Conservation (phyloP, 2,113 vertebrate species). For the Poeciliopsis turrubarensis region DNA sequence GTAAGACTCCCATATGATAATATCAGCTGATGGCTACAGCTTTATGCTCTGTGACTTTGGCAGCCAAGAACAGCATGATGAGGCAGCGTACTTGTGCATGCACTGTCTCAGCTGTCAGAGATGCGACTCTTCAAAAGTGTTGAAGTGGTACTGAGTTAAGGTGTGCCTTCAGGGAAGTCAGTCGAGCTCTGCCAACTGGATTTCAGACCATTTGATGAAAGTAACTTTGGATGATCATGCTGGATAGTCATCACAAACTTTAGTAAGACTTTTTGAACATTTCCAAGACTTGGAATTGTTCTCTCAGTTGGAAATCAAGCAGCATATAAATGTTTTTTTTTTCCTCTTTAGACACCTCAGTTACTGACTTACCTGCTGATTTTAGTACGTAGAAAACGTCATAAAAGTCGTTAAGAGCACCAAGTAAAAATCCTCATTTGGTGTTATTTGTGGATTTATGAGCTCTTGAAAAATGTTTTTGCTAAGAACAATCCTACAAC, state of each 20-base stretch:
- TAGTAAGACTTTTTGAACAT: slow-evolving; percentile 16
- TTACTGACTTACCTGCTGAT: not conserved
- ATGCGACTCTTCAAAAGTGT: slow-evolving; percentile 36
- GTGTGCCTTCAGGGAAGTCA: slow-evolving; percentile 43
- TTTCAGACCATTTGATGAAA: slow-evolving; percentile 31
- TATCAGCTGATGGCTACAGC: slow-evolving; percentile 5
- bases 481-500: not conserved
- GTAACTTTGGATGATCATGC: slow-evolving; percentile 25
- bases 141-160: slow-evolving; percentile 29
- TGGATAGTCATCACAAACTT: slow-evolving; percentile 1
- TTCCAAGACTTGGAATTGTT: not conserved
- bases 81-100: slow-evolving; percentile 5
- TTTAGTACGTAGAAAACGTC: not conserved
- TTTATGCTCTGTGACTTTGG: slow-evolving; percentile 8
- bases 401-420: not conserved
- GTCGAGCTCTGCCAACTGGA: slow-evolving; percentile 41
- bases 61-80: slow-evolving; percentile 13
- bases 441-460: not conserved
- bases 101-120: slow-evolving; percentile 30
- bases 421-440: not conserved
- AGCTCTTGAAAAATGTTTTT: not conserved
- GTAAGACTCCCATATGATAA: not conserved
- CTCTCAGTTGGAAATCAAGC: not conserved
- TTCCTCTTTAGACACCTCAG: not conserved
- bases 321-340: not conserved